These are phyloP conservation scores for Plotosus lineatus DNA, from an alignment of 2,113 vertebrate genomes.

Conservation along the genomic window DNA sequence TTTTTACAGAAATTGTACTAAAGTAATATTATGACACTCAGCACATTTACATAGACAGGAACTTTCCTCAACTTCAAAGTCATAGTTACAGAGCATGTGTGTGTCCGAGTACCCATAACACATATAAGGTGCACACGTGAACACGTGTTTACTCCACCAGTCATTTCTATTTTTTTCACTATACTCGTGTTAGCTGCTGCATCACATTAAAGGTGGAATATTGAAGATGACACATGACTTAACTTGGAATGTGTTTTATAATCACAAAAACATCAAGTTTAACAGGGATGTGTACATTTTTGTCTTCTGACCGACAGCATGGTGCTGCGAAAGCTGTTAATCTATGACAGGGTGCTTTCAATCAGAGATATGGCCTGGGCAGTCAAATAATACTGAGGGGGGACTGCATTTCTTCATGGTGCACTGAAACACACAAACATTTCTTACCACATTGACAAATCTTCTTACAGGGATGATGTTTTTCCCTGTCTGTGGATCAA, in stretches of 20 bases:
- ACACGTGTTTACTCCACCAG: not conserved
- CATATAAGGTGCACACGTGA: no score
- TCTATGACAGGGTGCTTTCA: not conserved
- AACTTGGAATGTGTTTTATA: no score
- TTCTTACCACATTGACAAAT: constrained; percentile 12
- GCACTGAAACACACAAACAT: not conserved
- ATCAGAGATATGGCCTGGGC: not conserved
- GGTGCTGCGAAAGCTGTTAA: not conserved
- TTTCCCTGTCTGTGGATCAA: not conserved
- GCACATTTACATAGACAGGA: no score
- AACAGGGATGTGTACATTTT: not conserved
- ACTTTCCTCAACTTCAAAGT: no score
- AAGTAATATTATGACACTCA: no score
- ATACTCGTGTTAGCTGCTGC: not conserved
- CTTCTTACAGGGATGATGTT: not conserved
- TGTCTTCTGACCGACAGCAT: not conserved
- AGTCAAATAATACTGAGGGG: not conserved
- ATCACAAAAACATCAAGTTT: not conserved
- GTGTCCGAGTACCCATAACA: no score
- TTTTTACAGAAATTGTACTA: no score
- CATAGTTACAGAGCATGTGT: no score
- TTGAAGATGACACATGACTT: not conserved
- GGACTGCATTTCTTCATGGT: not conserved
- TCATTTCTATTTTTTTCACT: not conserved
- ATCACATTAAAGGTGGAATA: not conserved